Evolutionary conservation across 2,888 invertebrate species (phyloP), one percentile per base, ranked within the genome.

Genomic region (Apodemia duryi): DNA sequence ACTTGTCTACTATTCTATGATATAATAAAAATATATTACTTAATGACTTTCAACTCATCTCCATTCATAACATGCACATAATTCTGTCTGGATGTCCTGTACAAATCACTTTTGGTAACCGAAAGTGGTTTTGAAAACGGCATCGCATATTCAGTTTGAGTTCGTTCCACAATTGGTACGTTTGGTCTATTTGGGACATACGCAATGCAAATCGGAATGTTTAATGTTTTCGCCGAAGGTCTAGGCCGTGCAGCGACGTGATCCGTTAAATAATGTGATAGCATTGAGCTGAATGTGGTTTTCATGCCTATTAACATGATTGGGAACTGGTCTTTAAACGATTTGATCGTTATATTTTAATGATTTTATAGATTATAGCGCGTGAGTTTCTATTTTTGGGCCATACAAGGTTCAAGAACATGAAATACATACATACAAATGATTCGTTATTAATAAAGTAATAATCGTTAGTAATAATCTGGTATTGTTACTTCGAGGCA

Each of bases 241-340:
- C 65, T 68, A 65, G 66, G 64, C 62, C 54, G 62, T 64, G 68
- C 65, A 57, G 21, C 38, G 28, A 64, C 65, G 65, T 65, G 65
- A 52, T 35, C 43, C 13, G 65, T 46, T 32, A 54, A 54, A 38
- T 41, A 54, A 62, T 43, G 13, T 49, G 35, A 41, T 41, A 43
- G 57, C 41, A 60, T 43, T 54, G 13, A 46, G 64, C 57, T 57
- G 57, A 57, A 57, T 57, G 57, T 57, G 57, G 57, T 32, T 32
- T 57, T 13, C 57, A 57, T 13, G 32, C 11, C 57, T 1, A 57
- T 54, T 54, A 54, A 29, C 6, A 28, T 54, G 0, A 57, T 57
- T 57, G 11, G 13, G 10, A 57, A 54, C 29, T 52, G 52, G 52
- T 29, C 4, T 32, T 13, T 32, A 32, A 32, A 35, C 35, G 32